These are phyloP conservation scores for Saccopteryx bilineata DNA, from an alignment of 2,113 vertebrate genomes.

Conservation along the genomic window DNA sequence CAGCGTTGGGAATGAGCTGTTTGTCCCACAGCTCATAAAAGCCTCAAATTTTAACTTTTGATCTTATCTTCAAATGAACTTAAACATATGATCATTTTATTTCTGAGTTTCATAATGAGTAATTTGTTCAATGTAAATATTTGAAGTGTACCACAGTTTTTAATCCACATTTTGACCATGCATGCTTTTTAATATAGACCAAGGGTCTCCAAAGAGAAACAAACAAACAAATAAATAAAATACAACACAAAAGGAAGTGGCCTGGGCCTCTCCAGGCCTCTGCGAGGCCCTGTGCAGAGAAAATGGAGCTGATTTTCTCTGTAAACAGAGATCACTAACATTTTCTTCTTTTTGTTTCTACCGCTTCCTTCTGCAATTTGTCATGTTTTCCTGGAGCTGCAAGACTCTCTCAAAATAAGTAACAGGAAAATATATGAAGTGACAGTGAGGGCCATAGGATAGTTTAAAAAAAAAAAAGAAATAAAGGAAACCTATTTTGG, in stretches of 20 bases:
- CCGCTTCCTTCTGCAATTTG: not conserved
- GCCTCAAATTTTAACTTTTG: constrained; percentile 37
- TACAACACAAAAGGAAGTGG: not conserved
- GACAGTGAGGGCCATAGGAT: not conserved
- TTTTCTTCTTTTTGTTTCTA: constrained; percentile 25
- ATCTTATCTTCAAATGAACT: constrained; percentile 59
- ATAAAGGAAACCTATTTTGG: not conserved
- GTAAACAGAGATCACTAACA: not conserved
- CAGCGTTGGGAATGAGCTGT: not conserved
- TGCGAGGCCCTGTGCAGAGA: not conserved
- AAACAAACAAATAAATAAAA: not conserved
- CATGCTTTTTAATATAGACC: constrained; percentile 9
- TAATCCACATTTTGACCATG: not conserved
- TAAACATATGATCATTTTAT: constrained; percentile 25
- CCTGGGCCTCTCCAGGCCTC: not conserved
- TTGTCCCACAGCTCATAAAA: not conserved
- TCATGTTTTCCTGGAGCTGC: constrained; percentile 8
- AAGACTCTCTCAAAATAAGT: constrained; percentile 19
- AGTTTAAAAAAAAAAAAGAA: not conserved
- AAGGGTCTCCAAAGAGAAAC: not conserved
- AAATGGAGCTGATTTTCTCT: not conserved
- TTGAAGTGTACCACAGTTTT: not conserved
- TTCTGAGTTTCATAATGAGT: constrained; percentile 50
- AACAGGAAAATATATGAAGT: constrained; percentile 29
- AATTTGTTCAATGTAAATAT: constrained; percentile 51